phyloP scores from a whole-genome alignment of 2,797 vertebrate species.

The Synaphobranchus kaupii region DNA sequence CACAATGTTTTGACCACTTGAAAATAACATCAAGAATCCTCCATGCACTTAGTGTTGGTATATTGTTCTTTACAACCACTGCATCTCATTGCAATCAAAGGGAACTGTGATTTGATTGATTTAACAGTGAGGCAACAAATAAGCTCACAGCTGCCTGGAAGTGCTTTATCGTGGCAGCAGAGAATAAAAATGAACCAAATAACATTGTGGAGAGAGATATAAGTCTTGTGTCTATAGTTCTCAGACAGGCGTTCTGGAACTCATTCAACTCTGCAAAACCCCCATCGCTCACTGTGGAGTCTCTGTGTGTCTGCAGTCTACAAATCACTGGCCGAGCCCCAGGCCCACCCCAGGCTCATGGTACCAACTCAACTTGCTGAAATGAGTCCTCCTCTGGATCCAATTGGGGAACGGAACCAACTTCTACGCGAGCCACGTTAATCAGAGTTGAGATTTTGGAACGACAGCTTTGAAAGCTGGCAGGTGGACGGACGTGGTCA shows the following conservation, averaged over 20 bases:
- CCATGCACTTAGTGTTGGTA: background rate
- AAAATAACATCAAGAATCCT: background rate
- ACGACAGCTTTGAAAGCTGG: background rate
- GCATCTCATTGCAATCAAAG: background rate
- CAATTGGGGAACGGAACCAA: background rate
- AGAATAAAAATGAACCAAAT: slow-evolving; percentile 14
- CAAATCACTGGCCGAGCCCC: background rate
- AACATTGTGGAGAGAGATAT: slow-evolving; percentile 2
- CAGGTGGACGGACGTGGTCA: background rate
- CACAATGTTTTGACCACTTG: background rate
- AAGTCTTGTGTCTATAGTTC: slow-evolving; percentile 1
- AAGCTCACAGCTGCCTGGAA: slow-evolving; percentile 5
- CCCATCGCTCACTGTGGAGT: slow-evolving; percentile 12
- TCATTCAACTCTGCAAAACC: slow-evolving; percentile 13
- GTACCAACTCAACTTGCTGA: slow-evolving; percentile 1
- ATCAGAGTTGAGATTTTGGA: background rate
- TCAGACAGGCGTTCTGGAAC: background rate
- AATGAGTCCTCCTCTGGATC: slow-evolving; percentile 8
- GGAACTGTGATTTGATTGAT: slow-evolving; percentile 10
- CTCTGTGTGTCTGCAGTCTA: background rate
- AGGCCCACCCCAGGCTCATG: background rate
- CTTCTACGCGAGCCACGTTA: background rate
- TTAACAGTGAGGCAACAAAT: slow-evolving; percentile 6
- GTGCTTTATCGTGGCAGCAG: slow-evolving; percentile 2
- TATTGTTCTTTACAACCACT: background rate